A percentile compares a stretch with the other conserved stretches of the same genome.
Evolutionary conservation across 2,888 invertebrate genomes (phyloP).

Genomic region (Mantis religiosa): DNA sequence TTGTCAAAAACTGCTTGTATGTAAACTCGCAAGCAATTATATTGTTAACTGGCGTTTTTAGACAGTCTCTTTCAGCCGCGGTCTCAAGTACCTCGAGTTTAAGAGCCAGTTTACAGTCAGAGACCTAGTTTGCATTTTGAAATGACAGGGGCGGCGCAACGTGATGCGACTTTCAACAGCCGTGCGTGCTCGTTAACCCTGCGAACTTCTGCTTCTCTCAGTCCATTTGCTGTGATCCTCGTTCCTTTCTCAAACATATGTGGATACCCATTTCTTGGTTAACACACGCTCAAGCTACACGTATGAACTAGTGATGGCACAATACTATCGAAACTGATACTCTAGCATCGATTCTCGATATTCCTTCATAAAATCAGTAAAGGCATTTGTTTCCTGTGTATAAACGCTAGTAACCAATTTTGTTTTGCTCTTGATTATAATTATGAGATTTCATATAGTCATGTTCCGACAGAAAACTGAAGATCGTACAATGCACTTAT

Average conservation of each 20-base stretch:
- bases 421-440: too few relatives aligned
- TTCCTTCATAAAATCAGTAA: too few relatives aligned
- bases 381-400: too few relatives aligned
- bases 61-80: neutral
- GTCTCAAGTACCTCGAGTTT: slow-evolving; percentile 17
- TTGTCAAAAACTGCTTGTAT: neutral
- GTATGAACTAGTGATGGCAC: too few relatives aligned
- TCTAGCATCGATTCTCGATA: too few relatives aligned
- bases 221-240: neutral
- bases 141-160: neutral
- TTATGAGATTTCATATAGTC: too few relatives aligned
- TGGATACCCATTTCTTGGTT: neutral
- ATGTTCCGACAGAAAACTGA: too few relatives aligned
- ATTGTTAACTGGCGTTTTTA: neutral
- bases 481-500: too few relatives aligned
- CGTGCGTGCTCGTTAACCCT: neutral
- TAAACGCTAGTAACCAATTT: too few relatives aligned
- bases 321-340: too few relatives aligned
- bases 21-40: neutral
- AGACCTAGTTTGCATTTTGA: slow-evolving; percentile 24
- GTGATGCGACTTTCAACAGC: neutral
- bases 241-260: neutral
- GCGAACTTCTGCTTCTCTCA: neutral
- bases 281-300: too few relatives aligned
- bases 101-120: slow-evolving; percentile 25